Percentiles rank a stretch among this genome's conserved stretches.
phyloP scores from a whole-genome alignment of 2,797 vertebrate genomes.

The Sebastes glaucus region DNA sequence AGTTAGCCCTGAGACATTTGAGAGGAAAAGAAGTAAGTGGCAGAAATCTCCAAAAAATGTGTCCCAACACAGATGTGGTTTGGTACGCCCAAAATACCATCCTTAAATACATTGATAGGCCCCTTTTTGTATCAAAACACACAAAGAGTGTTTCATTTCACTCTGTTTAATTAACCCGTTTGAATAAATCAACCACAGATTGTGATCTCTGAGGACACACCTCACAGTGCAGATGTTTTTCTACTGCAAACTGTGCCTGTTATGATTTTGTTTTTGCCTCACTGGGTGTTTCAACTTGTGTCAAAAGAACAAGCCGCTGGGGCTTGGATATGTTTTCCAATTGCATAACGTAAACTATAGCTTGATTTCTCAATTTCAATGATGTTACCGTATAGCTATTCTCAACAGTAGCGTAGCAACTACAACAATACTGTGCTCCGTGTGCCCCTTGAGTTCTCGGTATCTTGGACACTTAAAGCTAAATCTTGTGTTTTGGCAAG shows the following conservation, averaged over 20 bases:
- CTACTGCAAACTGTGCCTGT: not conserved
- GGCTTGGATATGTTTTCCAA: constrained; percentile 10
- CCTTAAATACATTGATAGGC: not conserved
- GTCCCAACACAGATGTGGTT: not conserved
- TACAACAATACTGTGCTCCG: not conserved
- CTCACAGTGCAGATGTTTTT: not conserved
- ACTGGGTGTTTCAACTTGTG: not conserved
- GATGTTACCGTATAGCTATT: constrained; percentile 2
- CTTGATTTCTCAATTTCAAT: constrained; percentile 21
- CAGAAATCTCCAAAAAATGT: constrained; percentile 8
- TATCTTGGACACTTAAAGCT: constrained; percentile 7
- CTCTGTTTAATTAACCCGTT: not conserved
- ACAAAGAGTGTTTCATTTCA: not conserved
- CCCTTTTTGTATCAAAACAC: not conserved
- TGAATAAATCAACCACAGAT: not conserved
- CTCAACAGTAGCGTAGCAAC: constrained; percentile 11
- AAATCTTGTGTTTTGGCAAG: constrained; percentile 22
- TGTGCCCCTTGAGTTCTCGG: not conserved
- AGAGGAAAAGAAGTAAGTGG: constrained; percentile 21
- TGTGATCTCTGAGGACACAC: constrained; percentile 13
- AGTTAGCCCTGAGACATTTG: constrained; percentile 25
- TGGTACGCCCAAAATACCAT: not conserved
- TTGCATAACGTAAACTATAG: not conserved
- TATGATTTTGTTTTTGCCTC: not conserved
- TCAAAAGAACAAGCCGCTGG: not conserved